Conservation (phyloP, 2,797 vertebrate species). For the Amblyraja radiata region DNA sequence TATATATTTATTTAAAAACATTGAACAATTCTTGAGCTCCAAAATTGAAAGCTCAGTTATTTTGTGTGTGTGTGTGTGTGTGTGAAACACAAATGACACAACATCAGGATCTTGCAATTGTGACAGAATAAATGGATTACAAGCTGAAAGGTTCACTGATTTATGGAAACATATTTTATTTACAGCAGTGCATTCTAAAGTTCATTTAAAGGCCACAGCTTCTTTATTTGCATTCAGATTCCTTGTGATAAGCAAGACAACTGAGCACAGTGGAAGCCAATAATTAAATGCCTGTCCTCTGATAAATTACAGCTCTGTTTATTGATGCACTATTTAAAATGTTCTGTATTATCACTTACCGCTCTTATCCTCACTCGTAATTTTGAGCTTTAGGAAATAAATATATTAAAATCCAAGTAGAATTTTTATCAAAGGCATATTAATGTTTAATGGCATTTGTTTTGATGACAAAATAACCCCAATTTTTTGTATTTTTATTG, state of each 20-base stretch:
- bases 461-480: conserved; percentile 15
- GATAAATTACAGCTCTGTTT: conserved; percentile 35
- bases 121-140: conserved; percentile 7
- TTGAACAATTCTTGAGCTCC: not conserved
- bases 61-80: not conserved
- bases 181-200: conserved; percentile 32
- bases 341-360: not conserved
- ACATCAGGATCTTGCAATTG: conserved; percentile 3
- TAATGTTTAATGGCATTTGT: not conserved
- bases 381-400: not conserved
- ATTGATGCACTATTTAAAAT: conserved; percentile 25
- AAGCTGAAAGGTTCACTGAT: conserved; percentile 29
- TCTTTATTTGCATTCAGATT: conserved; percentile 36
- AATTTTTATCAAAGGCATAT: not conserved
- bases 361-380: not conserved
- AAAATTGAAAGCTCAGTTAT: conserved; percentile 3
- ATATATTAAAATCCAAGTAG: not conserved
- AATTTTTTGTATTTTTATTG: conserved; percentile 14
- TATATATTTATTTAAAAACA: not conserved
- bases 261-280: conserved; percentile 21
- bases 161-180: conserved; percentile 34
- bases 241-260: not conserved
- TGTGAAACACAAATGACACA: conserved; percentile 3
- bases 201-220: conserved; percentile 34
- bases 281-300: conserved; percentile 38